Base-by-base conservation (phyloP, 2,113 vertebrate genomes). In the Abramis brama region DNA sequence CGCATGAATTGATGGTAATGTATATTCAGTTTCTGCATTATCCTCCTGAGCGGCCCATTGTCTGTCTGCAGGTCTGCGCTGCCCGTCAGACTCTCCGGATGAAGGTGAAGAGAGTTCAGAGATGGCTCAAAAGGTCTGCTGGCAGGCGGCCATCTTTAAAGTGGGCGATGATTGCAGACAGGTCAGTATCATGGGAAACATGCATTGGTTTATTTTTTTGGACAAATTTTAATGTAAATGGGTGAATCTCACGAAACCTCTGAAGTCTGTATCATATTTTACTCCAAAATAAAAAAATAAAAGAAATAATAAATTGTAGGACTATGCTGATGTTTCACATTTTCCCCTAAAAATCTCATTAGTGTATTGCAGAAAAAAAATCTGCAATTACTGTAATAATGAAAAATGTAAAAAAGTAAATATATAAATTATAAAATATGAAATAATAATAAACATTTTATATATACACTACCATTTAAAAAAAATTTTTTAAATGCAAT, bases 121-220 rank as follows among this genome's bases (percentile, higher is more conserved):
- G 0, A 94, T 94, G 0, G 91, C 92, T 8, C 93, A 93, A 86
- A 93, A 96, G 86, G 90, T 97, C 70, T 97, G 95, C 91, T 99
- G 98, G 98, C 98, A 98, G 91, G 98, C 98, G 0, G 98, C 98
- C 73, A 99, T 99, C 95, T 99, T 99, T 89, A 99, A 99, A 98
- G 98, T 99, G 89, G 98, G 98, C 4, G 98, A 99, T 4, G 98
- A 99, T 95, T 99, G 98, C 91, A 96, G 98, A 92, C 98, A 99
- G 97, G 98, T 99, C 88, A 4, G 86, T 52, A 50, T 77, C 27
- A 55, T 21, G 25, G 75, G 17, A 77, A 27, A 30, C 21, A 2
- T 71, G 1, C 13, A 43, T 43, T 4, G 5, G 50, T 52, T 52
- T 52, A 9, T 5, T 52, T 19, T 57, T 57, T 57, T 8, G 6